Percentiles rank a stretch among this genome's conserved stretches.
Evolutionary conservation across 2,113 vertebrate species (phyloP).

Genomic region (Hymenochirus boettgeri): DNA sequence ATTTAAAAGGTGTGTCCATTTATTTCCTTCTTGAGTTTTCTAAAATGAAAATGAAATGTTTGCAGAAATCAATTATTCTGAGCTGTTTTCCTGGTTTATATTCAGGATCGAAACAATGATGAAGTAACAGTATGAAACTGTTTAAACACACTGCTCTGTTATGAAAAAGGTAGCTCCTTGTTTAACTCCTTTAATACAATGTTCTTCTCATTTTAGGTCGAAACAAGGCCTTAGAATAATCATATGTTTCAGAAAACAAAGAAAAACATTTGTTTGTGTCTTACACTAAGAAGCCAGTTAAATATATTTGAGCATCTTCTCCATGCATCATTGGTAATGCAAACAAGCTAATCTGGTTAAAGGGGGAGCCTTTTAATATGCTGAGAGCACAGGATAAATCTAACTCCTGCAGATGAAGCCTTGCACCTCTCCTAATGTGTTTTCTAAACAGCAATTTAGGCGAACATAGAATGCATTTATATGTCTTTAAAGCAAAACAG

Average conservation of each 20-base stretch:
- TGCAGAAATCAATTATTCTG: neutral
- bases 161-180: too few relatives aligned
- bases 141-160: neutral
- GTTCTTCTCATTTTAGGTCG: too few relatives aligned
- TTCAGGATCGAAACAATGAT: neutral
- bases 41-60: neutral
- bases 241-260: too few relatives aligned
- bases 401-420: constrained; percentile 27
- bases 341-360: constrained; percentile 41
- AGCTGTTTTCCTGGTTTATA: neutral
- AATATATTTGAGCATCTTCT: constrained; percentile 28
- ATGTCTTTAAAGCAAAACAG: constrained; percentile 32
- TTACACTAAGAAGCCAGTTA: constrained; percentile 18
- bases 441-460: constrained; percentile 38
- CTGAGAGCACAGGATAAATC: constrained; percentile 32
- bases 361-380: constrained; percentile 40
- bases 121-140: neutral
- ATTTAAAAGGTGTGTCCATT: constrained; percentile 22
- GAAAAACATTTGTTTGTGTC: constrained; percentile 2
- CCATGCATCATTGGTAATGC: constrained; percentile 40
- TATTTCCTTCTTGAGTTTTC: neutral
- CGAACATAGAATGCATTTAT: constrained; percentile 20
- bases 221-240: too few relatives aligned
- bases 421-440: constrained; percentile 38
- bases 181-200: too few relatives aligned